A percentile compares a stretch with the other conserved stretches of the same genome.
Conservation (phyloP, 2,888 invertebrate species). For the Xylophagus ater region DNA sequence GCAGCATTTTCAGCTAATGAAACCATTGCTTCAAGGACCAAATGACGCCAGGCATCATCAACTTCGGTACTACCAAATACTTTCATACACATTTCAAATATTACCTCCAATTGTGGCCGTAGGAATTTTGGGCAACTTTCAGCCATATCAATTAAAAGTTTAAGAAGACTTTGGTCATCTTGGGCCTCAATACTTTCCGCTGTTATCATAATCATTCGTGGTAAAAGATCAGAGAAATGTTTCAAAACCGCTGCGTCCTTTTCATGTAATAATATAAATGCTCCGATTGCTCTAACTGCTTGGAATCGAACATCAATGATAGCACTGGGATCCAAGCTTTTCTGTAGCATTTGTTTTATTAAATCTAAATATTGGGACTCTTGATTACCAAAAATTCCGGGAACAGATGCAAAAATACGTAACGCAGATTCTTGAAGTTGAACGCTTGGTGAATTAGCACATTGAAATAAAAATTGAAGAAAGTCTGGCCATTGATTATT, state of each 20-base stretch:
- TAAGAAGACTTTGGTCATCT: conserved; percentile 83
- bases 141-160: conserved; percentile 87
- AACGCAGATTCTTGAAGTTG: conserved; percentile 87
- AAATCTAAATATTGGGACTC: conserved; percentile 82
- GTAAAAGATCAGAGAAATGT: conserved; percentile 76
- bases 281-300: conserved; percentile 71
- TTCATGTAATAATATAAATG: conserved; percentile 86
- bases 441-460: conserved; percentile 72
- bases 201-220: conserved; percentile 58
- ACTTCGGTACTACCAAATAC: conserved; percentile 59
- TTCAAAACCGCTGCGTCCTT: conserved; percentile 84
- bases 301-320: conserved; percentile 66
- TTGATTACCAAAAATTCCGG: conserved; percentile 93
- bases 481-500: conserved; percentile 96
- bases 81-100: conserved; percentile 84
- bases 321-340: conserved; percentile 62
- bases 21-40: conserved; percentile 80
- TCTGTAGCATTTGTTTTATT: conserved; percentile 89
- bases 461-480: conserved; percentile 87
- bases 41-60: conserved; percentile 75
- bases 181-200: conserved; percentile 72
- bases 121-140: conserved; percentile 89
- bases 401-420: conserved; percentile 92
- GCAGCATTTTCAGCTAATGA: conserved; percentile 82
- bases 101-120: conserved; percentile 70